Percentiles rank a stretch among this genome's conserved stretches.
Evolutionary conservation across 2,113 vertebrate species (phyloP).

Genomic region (Turdus rufiventris): DNA sequence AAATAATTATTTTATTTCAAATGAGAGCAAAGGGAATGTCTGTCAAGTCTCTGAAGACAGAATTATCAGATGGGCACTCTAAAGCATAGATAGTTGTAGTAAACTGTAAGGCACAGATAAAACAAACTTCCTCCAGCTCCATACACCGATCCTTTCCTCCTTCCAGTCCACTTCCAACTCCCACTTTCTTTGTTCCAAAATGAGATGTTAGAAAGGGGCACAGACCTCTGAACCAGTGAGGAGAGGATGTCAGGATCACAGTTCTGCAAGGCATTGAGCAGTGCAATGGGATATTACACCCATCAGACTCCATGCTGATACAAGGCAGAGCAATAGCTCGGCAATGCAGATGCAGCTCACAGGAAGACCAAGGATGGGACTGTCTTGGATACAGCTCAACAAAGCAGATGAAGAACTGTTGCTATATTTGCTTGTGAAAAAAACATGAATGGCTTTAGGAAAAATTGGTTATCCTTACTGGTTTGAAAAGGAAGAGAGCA

Average conservation of each 20-base stretch:
- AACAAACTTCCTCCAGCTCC: fast-evolving
- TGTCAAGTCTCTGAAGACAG: not conserved
- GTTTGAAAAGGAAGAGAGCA: not conserved
- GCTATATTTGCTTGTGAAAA: not conserved
- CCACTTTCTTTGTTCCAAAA: not conserved
- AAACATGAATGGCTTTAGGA: not conserved
- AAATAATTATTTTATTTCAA: not conserved
- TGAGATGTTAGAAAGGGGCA: not conserved
- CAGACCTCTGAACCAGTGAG: not conserved
- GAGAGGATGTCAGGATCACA: not conserved
- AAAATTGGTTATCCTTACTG: not conserved
- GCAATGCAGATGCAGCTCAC: not conserved
- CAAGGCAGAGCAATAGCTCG: not conserved
- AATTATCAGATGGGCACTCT: not conserved
- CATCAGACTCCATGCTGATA: not conserved
- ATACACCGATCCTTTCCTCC: not conserved
- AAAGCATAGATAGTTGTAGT: not conserved
- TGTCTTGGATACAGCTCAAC: not conserved
- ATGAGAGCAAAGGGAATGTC: not conserved
- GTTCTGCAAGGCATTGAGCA: not conserved
- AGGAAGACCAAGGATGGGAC: not conserved
- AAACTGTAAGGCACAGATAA: not conserved
- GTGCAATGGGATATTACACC: fast-evolving
- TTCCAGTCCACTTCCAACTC: not conserved
- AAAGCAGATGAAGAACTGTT: not conserved